Percentiles rank a stretch among this genome's conserved stretches.
Evolutionary conservation across 2,797 vertebrate genomes (phyloP).

Genomic region (Loris lydekkerianus): DNA sequence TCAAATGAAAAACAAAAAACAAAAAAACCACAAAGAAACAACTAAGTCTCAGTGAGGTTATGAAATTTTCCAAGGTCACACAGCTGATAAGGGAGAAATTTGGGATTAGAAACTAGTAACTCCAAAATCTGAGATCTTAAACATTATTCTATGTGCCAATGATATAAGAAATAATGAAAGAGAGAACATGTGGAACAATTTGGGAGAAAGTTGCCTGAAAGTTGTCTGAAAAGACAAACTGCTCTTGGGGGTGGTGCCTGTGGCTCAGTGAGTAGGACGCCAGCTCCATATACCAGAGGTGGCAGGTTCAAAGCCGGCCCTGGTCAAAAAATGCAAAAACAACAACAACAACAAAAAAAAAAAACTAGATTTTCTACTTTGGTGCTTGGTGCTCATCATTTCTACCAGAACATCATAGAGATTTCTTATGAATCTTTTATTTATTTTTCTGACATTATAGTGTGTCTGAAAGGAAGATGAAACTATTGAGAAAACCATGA

Average conservation of each 20-base stretch:
- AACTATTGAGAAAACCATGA: background rate
- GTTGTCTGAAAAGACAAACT: background rate
- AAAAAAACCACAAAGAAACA: background rate
- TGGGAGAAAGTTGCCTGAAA: background rate
- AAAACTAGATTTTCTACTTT: background rate
- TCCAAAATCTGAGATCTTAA: background rate
- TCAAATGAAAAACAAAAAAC: background rate
- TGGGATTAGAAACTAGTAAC: slow-evolving; percentile 18
- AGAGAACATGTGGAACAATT: background rate
- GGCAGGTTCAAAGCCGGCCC: too few relatives aligned
- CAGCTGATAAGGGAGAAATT: background rate
- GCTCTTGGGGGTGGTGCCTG: too few relatives aligned
- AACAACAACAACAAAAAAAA: too few relatives aligned
- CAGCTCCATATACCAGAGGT: too few relatives aligned
- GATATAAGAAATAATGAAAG: background rate
- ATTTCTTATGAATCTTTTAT: background rate
- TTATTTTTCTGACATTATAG: background rate
- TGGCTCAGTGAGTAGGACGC: too few relatives aligned
- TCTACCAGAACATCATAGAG: background rate
- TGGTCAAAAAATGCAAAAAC: too few relatives aligned
- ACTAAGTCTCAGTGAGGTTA: background rate
- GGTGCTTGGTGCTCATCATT: background rate
- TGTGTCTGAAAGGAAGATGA: background rate
- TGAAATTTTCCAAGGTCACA: background rate
- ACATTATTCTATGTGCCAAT: background rate